Evolutionary conservation across 2,888 invertebrate species (phyloP), one percentile per base, ranked within the genome.

Genomic region (Drosophila formosana): DNA sequence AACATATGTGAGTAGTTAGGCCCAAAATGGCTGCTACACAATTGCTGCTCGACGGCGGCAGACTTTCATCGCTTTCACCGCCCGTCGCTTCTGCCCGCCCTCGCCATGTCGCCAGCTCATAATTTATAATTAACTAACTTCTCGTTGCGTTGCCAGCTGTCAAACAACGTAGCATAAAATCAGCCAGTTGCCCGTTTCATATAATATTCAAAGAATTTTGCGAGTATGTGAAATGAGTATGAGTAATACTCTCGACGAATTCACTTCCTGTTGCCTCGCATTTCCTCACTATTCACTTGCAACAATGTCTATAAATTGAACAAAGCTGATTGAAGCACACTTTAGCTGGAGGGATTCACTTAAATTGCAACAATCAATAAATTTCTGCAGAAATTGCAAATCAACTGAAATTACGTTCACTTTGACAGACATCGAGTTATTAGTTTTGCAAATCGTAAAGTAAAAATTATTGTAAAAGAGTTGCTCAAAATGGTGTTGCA

Each of bases 51-150:
- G 23, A 47, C 30, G 43, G 66, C 62, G 63, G 62, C 65, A 30
- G 13, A 47, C 68, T 73, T 72, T 73, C 53, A 61, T 64, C 56
- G 37, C n/a, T 18, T 18, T 18, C 18, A n/a, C 37, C 30, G 28
- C 28, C 28, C 28, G 28, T 28, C 28, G 18, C 46, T 68, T 32
- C 52, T 6, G 43, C 34, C 28, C 13, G 65, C 37, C 18, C 23
- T 18, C 6, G 26, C 50, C 13, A 25, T 39, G 18, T 49, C n/a
- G 32, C 13, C 45, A 18, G 50, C 52, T 68, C 74, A 72, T 82
- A 66, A 79, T 82, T 86, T 86, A 80, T 80, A 85, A 85, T 88
- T 88, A 88, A 67, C 55, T 61, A 72, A 66, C 58, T 66, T 70
- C 39, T 63, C 45, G 63, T 47, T 66, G 66, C 57, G 43, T 47